A percentile compares a stretch with the other conserved stretches of the same genome.
Evolutionary conservation across 2,888 invertebrate genomes (phyloP).

Genomic region (Chrysotoxum bicinctum): DNA sequence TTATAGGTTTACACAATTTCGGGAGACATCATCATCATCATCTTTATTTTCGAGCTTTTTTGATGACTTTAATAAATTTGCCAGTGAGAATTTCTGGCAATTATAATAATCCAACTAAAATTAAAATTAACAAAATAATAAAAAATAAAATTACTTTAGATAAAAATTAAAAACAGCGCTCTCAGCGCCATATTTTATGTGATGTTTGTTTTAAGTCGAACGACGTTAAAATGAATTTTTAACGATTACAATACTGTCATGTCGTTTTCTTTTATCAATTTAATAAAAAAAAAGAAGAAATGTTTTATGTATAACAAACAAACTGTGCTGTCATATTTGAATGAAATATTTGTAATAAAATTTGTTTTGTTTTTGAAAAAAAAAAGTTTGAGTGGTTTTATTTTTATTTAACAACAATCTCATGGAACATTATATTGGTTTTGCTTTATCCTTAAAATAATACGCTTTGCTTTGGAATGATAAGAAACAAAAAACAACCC

Average conservation of each 20-base stretch:
- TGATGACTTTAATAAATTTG: conserved; percentile 61
- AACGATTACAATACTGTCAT: conserved; percentile 4
- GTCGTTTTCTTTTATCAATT: background rate
- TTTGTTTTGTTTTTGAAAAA: conserved; percentile 15
- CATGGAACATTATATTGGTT: background rate
- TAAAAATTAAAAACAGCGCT: background rate
- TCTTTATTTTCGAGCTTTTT: conserved; percentile 51
- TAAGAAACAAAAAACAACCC: background rate
- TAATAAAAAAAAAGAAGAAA: background rate
- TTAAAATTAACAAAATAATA: background rate
- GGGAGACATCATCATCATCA: conserved; percentile 45
- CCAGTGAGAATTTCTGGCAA: conserved; percentile 56
- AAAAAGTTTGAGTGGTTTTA: conserved; percentile 17
- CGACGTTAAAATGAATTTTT: background rate
- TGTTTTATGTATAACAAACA: conserved; percentile 18
- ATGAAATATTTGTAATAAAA: conserved; percentile 27
- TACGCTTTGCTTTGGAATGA: conserved; percentile 41
- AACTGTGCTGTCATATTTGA: conserved; percentile 4
- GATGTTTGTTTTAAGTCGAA: conserved; percentile 17
- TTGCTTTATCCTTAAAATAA: conserved; percentile 1
- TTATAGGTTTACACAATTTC: conserved; percentile 62
- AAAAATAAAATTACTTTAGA: background rate
- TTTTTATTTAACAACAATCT: conserved; percentile 1
- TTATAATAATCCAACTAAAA: conserved; percentile 20
- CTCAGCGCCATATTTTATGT: conserved; percentile 1